Conservation (phyloP, 2,888 invertebrate genomes). For the Pharmacophagus antenor region DNA sequence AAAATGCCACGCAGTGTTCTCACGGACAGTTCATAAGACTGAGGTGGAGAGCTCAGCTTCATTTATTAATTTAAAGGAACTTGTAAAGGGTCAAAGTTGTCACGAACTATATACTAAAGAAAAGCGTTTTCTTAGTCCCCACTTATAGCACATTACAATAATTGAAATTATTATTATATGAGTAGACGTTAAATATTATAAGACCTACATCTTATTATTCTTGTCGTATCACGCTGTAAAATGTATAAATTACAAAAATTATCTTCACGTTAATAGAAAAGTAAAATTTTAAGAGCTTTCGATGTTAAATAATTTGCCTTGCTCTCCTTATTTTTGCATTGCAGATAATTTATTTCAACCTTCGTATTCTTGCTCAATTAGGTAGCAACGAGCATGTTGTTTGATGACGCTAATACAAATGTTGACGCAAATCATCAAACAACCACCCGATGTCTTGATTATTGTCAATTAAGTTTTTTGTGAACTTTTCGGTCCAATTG, state of each 20-base stretch:
- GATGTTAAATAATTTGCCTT: background rate
- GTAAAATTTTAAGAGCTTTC: background rate
- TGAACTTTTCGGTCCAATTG: conserved; percentile 66
- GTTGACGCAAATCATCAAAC: conserved; percentile 64
- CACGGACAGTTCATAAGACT: too few species aligned
- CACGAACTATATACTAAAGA: background rate
- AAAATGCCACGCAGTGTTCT: too few species aligned
- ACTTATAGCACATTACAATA: background rate
- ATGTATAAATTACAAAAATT: background rate
- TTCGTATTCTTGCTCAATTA: conserved; percentile 27
- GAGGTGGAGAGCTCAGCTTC: too few species aligned
- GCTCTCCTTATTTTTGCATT: conserved; percentile 3
- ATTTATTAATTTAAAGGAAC: background rate
- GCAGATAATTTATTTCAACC: conserved; percentile 23
- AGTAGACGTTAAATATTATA: background rate
- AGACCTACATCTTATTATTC: background rate
- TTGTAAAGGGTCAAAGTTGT: background rate
- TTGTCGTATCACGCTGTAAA: background rate
- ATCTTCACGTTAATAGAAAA: conserved; percentile 6
- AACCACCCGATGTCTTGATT: conserved; percentile 61
- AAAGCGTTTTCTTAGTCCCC: background rate
- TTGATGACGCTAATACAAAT: conserved; percentile 52
- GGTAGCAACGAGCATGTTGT: conserved; percentile 15
- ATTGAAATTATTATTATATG: too few species aligned
- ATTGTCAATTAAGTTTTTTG: conserved; percentile 65